Conservation (phyloP, 92 coral and sea anemone species). For the Palythoa caribaeorum region DNA sequence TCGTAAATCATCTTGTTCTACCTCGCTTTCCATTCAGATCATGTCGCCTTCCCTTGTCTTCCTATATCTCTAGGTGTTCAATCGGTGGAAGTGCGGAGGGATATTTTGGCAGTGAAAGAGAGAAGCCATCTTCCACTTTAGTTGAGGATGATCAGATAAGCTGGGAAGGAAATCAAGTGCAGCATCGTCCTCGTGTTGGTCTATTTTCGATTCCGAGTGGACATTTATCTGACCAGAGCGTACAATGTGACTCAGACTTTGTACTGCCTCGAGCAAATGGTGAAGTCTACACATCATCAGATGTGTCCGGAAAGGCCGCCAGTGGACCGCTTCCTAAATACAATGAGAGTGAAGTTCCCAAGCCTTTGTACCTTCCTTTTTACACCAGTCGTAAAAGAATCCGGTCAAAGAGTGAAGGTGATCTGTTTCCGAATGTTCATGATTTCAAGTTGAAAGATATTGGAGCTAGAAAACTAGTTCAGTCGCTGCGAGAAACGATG, state of each 20-base stretch:
- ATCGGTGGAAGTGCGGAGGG: slow-evolving; percentile 31
- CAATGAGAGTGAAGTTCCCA: not conserved
- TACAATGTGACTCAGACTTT: not conserved
- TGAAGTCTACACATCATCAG: not conserved
- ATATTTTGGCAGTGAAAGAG: not conserved
- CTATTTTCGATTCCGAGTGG: not conserved
- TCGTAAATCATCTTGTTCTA: too few relatives aligned
- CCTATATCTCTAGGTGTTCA: not conserved
- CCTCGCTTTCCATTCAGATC: too few relatives aligned
- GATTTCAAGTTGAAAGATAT: not conserved
- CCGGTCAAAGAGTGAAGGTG: slow-evolving; percentile 31
- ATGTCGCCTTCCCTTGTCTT: too few relatives aligned
- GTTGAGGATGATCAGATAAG: not conserved
- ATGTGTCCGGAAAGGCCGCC: not conserved
- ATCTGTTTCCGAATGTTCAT: not conserved
- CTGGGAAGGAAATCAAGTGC: not conserved
- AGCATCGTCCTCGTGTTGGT: not conserved
- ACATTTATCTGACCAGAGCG: not conserved
- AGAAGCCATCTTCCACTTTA: not conserved
- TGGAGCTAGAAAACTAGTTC: not conserved
- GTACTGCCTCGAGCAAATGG: not conserved
- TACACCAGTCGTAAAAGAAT: not conserved
- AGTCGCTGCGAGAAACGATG: not conserved
- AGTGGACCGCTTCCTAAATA: not conserved
- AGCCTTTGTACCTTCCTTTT: not conserved